These are phyloP conservation scores for Pristis pectinata DNA, from an alignment of 2,797 vertebrate genomes.

Conservation along the genomic window DNA sequence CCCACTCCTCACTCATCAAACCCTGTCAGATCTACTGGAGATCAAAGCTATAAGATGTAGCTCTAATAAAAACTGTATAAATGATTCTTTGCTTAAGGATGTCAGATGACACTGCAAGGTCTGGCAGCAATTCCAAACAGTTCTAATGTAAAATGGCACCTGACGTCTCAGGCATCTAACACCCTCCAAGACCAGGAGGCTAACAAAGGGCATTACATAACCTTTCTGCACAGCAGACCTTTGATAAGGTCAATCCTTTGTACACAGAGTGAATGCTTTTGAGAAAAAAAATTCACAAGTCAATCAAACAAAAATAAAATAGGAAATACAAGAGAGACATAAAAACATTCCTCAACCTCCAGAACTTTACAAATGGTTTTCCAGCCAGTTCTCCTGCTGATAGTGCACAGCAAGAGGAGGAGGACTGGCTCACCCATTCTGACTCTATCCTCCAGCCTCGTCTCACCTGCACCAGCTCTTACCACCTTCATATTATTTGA, in stretches of 20 bases:
- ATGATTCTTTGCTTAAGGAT: background rate
- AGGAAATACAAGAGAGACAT: background rate
- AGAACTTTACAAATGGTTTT: background rate
- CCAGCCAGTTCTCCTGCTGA: background rate
- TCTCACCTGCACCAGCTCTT: background rate
- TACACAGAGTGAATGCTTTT: background rate
- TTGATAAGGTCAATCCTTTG: background rate
- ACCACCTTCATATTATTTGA: background rate
- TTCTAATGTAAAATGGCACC: background rate
- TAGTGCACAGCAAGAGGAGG: no score
- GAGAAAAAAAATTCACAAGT: background rate
- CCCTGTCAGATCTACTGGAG: background rate
- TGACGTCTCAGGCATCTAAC: background rate
- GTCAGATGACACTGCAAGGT: background rate
- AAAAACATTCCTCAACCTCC: background rate
- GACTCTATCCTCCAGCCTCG: background rate
- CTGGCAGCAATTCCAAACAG: background rate
- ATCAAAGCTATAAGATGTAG: background rate
- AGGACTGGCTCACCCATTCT: background rate
- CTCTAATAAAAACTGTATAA: background rate
- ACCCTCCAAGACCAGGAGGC: background rate
- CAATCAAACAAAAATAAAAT: background rate
- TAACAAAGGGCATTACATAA: background rate
- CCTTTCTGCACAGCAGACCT: background rate
- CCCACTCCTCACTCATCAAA: background rate